Base-by-base conservation (phyloP, 2,113 vertebrate species). In the Anguilla rostrata region DNA sequence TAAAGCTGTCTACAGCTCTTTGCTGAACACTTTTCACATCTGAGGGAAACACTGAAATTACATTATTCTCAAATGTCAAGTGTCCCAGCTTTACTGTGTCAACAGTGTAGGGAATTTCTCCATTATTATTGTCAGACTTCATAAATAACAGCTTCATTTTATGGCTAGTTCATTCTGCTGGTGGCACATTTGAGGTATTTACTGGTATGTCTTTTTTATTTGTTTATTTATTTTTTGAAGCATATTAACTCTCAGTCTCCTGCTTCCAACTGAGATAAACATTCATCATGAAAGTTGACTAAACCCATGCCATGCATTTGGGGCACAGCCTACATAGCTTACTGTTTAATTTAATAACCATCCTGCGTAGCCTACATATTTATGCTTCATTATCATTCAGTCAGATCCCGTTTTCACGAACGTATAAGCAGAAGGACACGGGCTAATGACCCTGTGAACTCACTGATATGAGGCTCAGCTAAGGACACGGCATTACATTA, bases 391-490 rank as follows among this genome's bases (percentile, higher is more conserved):
- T 83, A 40, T 40, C 22, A 90, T 92, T 90, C 87, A 86, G 91
- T 87, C 87, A 87, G 92, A 94, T 93, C 92, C 91, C 90, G 92
- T 94, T 93, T 92, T 90, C 90, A 90, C 92, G 92, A 94, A 92
- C 91, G 92, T 93, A 90, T 93, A 93, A 93, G 46, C 81, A 79
- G 63, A 79, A 78, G 66, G 91, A 89, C 87, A 85, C 60, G 88
- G 92, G 86, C 85, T 71, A 87, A 87, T 89, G 88, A 92, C 87
- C 86, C 91, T 88, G 86, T 93, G 49, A 53, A 53, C 49, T 53
- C 49, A 11, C 49, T 53, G 94, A 94, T 94, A 93, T 90, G 92
- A 90, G 91, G 91, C 91, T 90, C 90, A 94, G 93, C 94, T 94
- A 93, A 93, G 89, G 90, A 86, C 89, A 91, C 86, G 92, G 92